Percentiles rank a stretch among this genome's conserved stretches.
Conservation (phyloP, 2,797 vertebrate genomes). For the Muraenolepis orangiensis region DNA sequence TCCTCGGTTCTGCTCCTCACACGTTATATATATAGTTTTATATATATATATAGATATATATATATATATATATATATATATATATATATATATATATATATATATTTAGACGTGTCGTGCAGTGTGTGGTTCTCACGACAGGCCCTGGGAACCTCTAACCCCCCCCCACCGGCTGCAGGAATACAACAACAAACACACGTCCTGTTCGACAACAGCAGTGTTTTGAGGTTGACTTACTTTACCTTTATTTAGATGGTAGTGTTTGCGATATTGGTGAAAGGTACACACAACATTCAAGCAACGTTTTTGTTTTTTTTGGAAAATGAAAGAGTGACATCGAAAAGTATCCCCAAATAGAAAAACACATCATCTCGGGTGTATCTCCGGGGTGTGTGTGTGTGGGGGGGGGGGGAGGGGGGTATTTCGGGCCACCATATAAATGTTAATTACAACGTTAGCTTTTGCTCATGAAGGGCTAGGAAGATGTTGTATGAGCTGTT, state of each 20-base stretch:
- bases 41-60: no score
- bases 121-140: background rate
- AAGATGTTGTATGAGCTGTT: background rate
- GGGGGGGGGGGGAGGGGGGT: no score
- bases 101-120: background rate
- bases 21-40: slow-evolving; percentile 7
- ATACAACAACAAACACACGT: background rate
- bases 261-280: background rate
- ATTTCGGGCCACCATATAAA: background rate
- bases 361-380: no score
- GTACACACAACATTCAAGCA: background rate
- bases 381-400: no score
- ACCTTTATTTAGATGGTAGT: background rate
- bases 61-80: no score
- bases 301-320: background rate
- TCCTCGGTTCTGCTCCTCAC: slow-evolving; percentile 13
- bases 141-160: background rate
- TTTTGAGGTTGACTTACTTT: background rate
- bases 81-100: no score
- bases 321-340: background rate
- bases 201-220: background rate
- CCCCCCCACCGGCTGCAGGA: background rate
- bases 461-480: background rate
- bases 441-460: background rate
- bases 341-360: background rate